Evolutionary conservation across 1,140 invertebrate genomes (phyloP), one percentile per base, ranked within the genome.

Genomic region (Panulirus ornatus): DNA sequence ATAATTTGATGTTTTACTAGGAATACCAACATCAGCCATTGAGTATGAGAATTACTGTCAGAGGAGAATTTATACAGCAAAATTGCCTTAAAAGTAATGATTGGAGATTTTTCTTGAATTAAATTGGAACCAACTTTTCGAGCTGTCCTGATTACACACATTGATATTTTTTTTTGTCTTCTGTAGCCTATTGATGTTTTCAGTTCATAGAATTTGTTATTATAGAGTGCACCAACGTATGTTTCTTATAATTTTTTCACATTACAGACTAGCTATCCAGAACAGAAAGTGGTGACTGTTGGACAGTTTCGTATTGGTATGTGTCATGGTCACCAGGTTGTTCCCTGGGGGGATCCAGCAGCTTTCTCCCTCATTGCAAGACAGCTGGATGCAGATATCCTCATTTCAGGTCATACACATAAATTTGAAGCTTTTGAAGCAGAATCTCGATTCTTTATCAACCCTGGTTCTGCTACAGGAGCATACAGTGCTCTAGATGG

Each of bases 391-490:
- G 99, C 99, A 22, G 99, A 99, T 94, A 99, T 99, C 92, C 95
- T 99, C 11, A 99, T 99, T 93, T 98, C 98, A 27, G 99, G 99
- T 0, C 99, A 99, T 94, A 99, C 99, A 9, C 99, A 99, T 94
- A 97, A 98, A 93, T 99, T 99, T 95, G 98, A 99, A 94, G 98
- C 98, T 0, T 99, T 98, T 93, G 99, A 99, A 94, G 98, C 99
- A 95, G 98, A 99, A 94, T 99, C 98, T 93, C 99, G 99, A 93
- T 99, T 99, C 94, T 99, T 98, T 94, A 99, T 99, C 66, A 99
- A 99, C 95, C 99, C 99, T 76, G 99, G 99, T 30, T 99, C 98
- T 66, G 99, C 98, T 8, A 99, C 99, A 87, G 99, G 99, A 70
- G 98, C 99, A 27, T 99, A 98, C 93, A 98, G 97, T 95, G 96